These are phyloP conservation scores for Amphibalanus amphitrite DNA, from an alignment of 1,140 invertebrate genomes.

Conservation along the genomic window DNA sequence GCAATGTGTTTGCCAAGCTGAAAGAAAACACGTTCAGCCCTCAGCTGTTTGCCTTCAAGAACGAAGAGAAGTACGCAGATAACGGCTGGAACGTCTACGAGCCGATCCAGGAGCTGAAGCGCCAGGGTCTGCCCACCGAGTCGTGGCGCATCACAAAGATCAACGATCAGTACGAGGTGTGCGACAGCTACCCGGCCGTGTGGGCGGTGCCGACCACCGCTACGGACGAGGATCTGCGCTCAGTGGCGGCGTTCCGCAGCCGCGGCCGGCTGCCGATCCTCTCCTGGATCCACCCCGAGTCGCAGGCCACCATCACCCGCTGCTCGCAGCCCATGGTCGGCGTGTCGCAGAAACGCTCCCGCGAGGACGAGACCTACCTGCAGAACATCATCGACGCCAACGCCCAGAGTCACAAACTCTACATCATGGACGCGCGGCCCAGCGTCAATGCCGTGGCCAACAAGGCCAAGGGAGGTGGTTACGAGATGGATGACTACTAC, in stretches of 20 bases:
- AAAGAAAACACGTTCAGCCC: slow-evolving; percentile 87
- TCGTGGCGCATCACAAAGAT: slow-evolving; percentile 89
- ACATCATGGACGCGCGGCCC: slow-evolving; percentile 81
- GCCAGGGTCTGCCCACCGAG: slow-evolving; percentile 86
- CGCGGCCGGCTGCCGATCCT: slow-evolving; percentile 77
- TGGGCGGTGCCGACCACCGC: slow-evolving; percentile 77
- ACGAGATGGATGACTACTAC: slow-evolving; percentile 91
- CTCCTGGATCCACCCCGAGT: slow-evolving; percentile 93
- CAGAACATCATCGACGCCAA: slow-evolving; percentile 96
- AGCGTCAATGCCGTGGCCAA: slow-evolving; percentile 93
- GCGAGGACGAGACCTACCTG: slow-evolving; percentile 88
- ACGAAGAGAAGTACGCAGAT: slow-evolving; percentile 62
- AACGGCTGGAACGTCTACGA: slow-evolving; percentile 96
- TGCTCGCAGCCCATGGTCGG: slow-evolving; percentile 88
- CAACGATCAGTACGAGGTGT: slow-evolving; percentile 85
- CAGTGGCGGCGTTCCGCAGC: slow-evolving; percentile 70
- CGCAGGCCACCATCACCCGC: slow-evolving; percentile 86
- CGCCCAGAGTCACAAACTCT: slow-evolving; percentile 89
- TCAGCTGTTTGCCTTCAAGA: slow-evolving; percentile 73
- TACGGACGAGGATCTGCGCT: slow-evolving; percentile 66
- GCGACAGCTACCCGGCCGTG: slow-evolving; percentile 89
- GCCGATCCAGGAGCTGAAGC: slow-evolving; percentile 74
- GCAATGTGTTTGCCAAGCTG: slow-evolving; percentile 88
- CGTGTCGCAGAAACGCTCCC: slow-evolving; percentile 68
- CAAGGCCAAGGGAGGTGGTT: slow-evolving; percentile 90